These are phyloP conservation scores for Spodoptera litura DNA, from an alignment of 1,140 invertebrate species.

Conservation along the genomic window DNA sequence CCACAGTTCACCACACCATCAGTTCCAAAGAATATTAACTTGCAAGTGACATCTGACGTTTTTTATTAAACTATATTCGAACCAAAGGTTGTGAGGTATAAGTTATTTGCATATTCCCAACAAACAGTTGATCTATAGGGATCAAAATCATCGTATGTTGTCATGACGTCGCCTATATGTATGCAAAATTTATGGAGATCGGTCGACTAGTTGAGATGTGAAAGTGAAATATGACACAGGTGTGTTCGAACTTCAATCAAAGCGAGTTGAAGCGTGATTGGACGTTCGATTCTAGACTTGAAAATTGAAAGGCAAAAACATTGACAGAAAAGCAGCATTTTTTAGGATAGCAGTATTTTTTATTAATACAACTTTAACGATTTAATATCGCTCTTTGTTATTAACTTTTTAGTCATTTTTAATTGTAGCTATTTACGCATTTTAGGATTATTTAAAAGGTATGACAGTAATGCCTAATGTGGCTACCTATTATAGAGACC, in stretches of 20 bases:
- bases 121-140: conserved; percentile 15
- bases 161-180: conserved; percentile 21
- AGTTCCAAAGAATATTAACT: not conserved
- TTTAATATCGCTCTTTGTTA: too few species aligned
- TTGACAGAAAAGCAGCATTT: too few species aligned
- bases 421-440: too few species aligned
- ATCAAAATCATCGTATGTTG: conserved; percentile 19
- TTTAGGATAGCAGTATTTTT: too few species aligned
- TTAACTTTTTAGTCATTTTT: too few species aligned
- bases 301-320: too few species aligned
- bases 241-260: not conserved
- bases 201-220: conserved; percentile 11
- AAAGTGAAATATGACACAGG: conserved; percentile 27
- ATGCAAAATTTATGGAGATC: conserved; percentile 35
- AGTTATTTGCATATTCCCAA: conserved; percentile 32
- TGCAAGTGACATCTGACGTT: not conserved
- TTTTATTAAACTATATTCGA: conserved; percentile 10
- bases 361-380: too few species aligned
- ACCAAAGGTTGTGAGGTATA: not conserved
- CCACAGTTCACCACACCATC: not conserved
- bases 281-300: too few species aligned
- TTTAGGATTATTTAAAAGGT: too few species aligned
- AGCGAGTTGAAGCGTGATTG: too few species aligned
- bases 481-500: too few species aligned
- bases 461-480: too few species aligned